Percentiles rank a stretch among this genome's conserved stretches.
phyloP scores from a whole-genome alignment of 1,140 invertebrate species.

The Metopolophium dirhodum region DNA sequence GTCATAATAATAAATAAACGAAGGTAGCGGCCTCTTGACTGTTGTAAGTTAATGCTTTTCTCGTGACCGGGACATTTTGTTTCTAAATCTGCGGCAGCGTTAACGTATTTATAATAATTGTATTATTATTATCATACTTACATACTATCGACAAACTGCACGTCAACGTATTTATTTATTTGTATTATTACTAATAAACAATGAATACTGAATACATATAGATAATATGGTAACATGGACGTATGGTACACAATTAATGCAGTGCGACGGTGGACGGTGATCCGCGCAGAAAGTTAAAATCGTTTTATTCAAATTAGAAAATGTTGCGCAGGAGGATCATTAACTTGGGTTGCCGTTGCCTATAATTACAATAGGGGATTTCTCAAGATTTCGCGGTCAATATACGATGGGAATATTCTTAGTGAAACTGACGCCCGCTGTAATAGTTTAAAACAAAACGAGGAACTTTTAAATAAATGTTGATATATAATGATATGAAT shows the following conservation, averaged over 20 bases:
- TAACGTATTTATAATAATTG: conserved; percentile 8
- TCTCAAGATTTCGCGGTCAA: conserved; percentile 54
- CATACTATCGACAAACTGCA: neutral
- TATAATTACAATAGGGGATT: conserved; percentile 33
- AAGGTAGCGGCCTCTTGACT: conserved; percentile 28
- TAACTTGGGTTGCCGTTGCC: neutral
- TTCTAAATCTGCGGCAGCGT: neutral
- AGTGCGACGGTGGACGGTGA: neutral
- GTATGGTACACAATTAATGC: neutral
- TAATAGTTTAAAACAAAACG: neutral
- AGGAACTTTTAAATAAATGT: conserved; percentile 2
- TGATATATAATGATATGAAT: neutral
- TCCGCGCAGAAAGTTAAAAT: conserved; percentile 28
- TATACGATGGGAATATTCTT: conserved; percentile 36
- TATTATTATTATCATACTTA: conserved; percentile 9
- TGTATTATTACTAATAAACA: neutral
- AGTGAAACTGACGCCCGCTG: conserved; percentile 14
- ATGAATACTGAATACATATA: neutral
- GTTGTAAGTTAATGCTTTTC: conserved; percentile 39
- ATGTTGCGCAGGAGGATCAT: conserved; percentile 10
- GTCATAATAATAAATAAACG: conserved; percentile 6
- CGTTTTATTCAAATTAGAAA: conserved; percentile 44
- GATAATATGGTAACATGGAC: no score
- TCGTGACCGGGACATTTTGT: conserved; percentile 38
- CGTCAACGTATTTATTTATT: neutral